Base-by-base conservation (phyloP, 2,888 invertebrate genomes). In the Xylophagus ater region DNA sequence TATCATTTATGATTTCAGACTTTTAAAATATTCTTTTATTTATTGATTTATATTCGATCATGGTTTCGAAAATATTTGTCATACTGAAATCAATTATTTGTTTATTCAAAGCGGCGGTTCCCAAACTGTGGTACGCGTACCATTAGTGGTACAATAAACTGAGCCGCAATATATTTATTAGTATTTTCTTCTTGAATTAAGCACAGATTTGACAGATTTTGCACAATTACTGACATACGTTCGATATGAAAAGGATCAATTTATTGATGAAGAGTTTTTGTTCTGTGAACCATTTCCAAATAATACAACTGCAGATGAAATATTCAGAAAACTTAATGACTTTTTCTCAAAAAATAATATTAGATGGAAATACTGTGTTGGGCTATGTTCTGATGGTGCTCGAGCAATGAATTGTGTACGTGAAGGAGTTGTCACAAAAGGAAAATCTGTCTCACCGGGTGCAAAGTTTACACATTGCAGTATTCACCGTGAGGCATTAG, bases 401-500 rank as follows among this genome's bases (percentile, higher is more conserved):
- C 40, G 37, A 23, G 45, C 43, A 33, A 43, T 43, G 43, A 47
- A 37, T 34, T 45, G 43, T 34, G 29, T 34, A 36, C 44, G 44
- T 24, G 46, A 44, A 36, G 38, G 47, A 37, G 43, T 45, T 43
- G 20, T 45, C 21, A 37, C 43, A 36, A 19, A 37, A 18, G 34
- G 38, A 25, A 47, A 45, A 45, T 37, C 37, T 37, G 26, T 26
- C 26, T 26, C 26, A 26, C 26, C 14, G 13, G 26, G 13, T 26
- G 13, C 14, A 26, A 13, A 46, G 37, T 42, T 43, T 43, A 45
- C 42, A 41, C 45, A 45, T 37, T 42, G 42, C 42, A 43, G 45
- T 42, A 45, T 45, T 43, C 37, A 45, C 43, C 45, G 45, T 31
- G 42, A 45, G 37, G 44, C 40, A 45, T 45, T 43, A 40, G 33